These are phyloP conservation scores for Rhinopithecus roxellana DNA, from an alignment of 2,113 vertebrate species.

Conservation along the genomic window DNA sequence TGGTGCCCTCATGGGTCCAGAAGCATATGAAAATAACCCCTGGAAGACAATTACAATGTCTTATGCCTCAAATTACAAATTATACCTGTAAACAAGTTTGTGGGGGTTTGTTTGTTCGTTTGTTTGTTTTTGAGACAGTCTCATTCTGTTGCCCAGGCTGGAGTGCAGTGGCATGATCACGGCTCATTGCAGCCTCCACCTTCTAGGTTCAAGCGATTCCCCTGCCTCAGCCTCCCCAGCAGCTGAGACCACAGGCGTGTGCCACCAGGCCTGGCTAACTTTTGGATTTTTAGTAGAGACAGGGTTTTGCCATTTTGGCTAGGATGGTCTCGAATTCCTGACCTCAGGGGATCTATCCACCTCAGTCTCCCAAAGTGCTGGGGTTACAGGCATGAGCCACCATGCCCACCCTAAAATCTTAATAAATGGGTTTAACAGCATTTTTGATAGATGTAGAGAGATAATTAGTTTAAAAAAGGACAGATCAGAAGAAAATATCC, in stretches of 20 bases:
- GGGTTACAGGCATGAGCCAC: too few relatives aligned
- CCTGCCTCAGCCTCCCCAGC: background rate
- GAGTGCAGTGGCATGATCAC: background rate
- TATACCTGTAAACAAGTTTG: background rate
- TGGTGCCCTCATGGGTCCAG: background rate
- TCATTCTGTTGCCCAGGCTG: background rate
- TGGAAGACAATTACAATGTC: background rate
- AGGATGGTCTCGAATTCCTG: too few relatives aligned
- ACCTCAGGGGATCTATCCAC: too few relatives aligned
- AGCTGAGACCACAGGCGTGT: background rate
- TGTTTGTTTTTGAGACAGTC: background rate
- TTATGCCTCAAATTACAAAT: background rate
- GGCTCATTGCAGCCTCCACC: background rate
- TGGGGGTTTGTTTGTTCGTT: background rate
- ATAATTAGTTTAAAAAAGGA: background rate
- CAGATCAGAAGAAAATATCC: background rate
- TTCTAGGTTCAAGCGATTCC: background rate
- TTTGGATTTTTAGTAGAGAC: background rate
- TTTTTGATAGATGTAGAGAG: background rate
- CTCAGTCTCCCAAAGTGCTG: too few relatives aligned
- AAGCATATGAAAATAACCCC: background rate
- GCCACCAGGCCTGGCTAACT: background rate
- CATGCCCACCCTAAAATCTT: background rate
- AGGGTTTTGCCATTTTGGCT: too few relatives aligned
- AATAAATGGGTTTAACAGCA: background rate